phyloP scores from a whole-genome alignment of 2,888 invertebrate species.

The Polyommatus iphigenia region DNA sequence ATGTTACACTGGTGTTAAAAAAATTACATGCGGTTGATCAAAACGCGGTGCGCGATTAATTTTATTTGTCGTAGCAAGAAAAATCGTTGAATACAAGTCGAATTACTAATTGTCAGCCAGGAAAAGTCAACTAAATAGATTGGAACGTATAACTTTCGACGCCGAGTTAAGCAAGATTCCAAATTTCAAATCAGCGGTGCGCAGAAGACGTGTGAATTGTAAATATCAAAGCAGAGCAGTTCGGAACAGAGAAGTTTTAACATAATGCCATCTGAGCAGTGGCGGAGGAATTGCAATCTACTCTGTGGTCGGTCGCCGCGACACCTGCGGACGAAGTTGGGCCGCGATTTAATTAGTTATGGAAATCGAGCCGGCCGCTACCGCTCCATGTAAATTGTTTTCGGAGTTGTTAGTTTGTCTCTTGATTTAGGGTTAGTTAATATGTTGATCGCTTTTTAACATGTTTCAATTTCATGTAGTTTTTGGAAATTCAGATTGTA shows the following conservation, averaged over 20 bases:
- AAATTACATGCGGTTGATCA: no score
- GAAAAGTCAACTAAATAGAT: no score
- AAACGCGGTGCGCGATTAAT: no score
- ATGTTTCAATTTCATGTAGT: background rate
- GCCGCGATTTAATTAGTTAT: constrained; percentile 54
- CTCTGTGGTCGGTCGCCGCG: constrained; percentile 20
- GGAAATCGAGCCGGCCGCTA: constrained; percentile 46
- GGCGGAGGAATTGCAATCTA: constrained; percentile 26
- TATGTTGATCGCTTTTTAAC: constrained; percentile 23
- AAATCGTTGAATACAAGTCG: no score
- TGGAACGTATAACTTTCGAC: no score
- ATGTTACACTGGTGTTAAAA: no score
- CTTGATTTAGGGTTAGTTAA: constrained; percentile 37
- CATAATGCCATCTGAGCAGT: constrained; percentile 23
- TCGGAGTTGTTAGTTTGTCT: constrained; percentile 50
- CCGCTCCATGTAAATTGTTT: constrained; percentile 53
- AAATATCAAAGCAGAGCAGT: constrained; percentile 9
- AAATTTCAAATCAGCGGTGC: background rate
- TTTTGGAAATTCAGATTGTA: background rate
- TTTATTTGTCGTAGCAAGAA: no score
- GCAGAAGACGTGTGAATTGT: constrained; percentile 18
- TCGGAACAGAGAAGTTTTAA: constrained; percentile 21
- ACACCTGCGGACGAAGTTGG: constrained; percentile 46
- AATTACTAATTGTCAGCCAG: no score
- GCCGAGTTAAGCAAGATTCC: background rate